These are phyloP conservation scores for Odontamblyopus rebecca DNA, from an alignment of 2,797 vertebrate genomes.

Conservation along the genomic window DNA sequence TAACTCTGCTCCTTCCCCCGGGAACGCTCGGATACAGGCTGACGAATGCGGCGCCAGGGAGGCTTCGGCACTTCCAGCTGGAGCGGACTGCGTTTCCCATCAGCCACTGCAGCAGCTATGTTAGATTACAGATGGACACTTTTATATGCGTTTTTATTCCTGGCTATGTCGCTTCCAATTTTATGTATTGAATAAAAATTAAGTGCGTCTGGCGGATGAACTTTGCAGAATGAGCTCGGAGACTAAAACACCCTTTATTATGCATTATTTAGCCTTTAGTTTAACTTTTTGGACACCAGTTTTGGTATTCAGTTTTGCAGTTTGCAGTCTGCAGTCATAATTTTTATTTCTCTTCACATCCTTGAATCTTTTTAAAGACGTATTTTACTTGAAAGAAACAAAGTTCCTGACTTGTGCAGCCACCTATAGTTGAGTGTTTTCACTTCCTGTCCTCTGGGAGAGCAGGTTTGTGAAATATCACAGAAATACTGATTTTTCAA, in stretches of 20 bases:
- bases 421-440: no score
- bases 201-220: neutral
- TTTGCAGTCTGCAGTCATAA: no score
- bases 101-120: conserved; percentile 34
- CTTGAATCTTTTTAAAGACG: no score
- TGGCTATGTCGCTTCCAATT: conserved; percentile 31
- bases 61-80: conserved; percentile 34
- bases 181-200: conserved; percentile 16
- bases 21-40: conserved; percentile 41
- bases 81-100: conserved; percentile 23
- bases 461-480: no score
- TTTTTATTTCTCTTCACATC: no score
- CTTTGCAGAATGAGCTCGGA: neutral
- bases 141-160: conserved; percentile 34
- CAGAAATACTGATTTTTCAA: no score
- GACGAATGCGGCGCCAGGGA: conserved; percentile 49
- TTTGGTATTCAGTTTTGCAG: no score
- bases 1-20: conserved; percentile 29
- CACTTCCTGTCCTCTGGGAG: no score
- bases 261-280: no score
- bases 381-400: no score
- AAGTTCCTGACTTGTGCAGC: no score
- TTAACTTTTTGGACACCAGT: no score
- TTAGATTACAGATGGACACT: conserved; percentile 25
- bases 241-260: neutral